Evolutionary conservation across 2,888 invertebrate species (phyloP).

Genomic region (Eupithecia abbreviata): DNA sequence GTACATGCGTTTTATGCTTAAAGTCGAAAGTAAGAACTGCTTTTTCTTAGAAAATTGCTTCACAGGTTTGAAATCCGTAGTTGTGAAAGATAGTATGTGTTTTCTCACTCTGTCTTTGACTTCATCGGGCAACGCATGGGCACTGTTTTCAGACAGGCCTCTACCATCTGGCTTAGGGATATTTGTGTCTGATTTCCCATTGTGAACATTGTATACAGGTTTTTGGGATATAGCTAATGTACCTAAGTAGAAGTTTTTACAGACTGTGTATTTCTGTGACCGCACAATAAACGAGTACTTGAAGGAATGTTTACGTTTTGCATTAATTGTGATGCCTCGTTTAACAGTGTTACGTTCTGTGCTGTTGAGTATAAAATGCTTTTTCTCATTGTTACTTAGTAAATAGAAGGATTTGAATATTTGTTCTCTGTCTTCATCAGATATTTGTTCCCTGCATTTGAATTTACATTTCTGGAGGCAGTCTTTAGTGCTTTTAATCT

Average conservation of each 20-base stretch:
- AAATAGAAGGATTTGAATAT: constrained; percentile 78
- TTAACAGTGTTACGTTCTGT: constrained; percentile 71
- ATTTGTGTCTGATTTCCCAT: constrained; percentile 73
- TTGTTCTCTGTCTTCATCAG: constrained; percentile 67
- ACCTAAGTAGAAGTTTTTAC: constrained; percentile 78
- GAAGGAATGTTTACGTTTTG: constrained; percentile 69
- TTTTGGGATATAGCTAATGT: constrained; percentile 78
- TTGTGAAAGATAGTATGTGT: constrained; percentile 69
- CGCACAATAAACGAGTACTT: constrained; percentile 74
- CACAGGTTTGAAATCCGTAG: constrained; percentile 66
- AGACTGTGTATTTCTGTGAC: constrained; percentile 67
- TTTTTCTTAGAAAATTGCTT: constrained; percentile 70
- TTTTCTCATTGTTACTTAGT: constrained; percentile 73
- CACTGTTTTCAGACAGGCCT: constrained; percentile 68
- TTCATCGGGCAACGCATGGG: constrained; percentile 66
- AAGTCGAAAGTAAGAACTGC: constrained; percentile 65
- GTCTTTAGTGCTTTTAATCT: constrained; percentile 70
- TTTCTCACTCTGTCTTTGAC: constrained; percentile 70
- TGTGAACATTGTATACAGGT: constrained; percentile 77
- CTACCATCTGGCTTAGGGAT: constrained; percentile 77
- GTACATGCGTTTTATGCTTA: constrained; percentile 74
- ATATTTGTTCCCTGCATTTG: constrained; percentile 73
- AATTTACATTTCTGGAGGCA: constrained; percentile 72
- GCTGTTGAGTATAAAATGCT: constrained; percentile 73
- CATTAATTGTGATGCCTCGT: constrained; percentile 51